Evolutionary conservation across 2,888 invertebrate species (phyloP), one percentile per base, ranked within the genome.

Genomic region (Hypomecis atomaria): DNA sequence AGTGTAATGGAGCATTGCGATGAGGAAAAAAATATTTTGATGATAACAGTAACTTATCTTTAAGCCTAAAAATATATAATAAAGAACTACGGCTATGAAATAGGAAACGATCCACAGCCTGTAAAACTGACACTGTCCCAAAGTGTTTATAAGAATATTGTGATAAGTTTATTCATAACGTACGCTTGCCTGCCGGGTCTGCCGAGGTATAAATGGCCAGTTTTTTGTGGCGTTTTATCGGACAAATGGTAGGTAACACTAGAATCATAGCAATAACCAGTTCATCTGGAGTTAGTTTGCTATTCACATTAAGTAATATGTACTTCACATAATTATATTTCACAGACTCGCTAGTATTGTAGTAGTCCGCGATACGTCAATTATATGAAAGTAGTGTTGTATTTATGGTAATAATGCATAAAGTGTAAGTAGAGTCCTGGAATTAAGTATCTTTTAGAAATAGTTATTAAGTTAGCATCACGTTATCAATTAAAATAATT

Each of bases 221-320:
- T 87, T 87, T 74, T 90, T 88, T 88, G 90, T 92, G 92, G 92
- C 89, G 92, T 92, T 92, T 90, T 92, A 91, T 92, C 92, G 92
- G 92, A 92, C 92, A 92, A 90, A 90, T 92, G 86, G 83, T 89
- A 89, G 62, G 70, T 76, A 79, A 61, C 79, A 74, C 78, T 85
- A 82, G 79, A 80, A 79, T 81, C 80, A 88, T 89, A 92, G 91
- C 91, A 92, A 89, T 81, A 79, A 85, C 92, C 92, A 92, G 92
- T 92, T 92, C 81, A 90, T 89, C 85, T 92, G 92, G 92, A 89
- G 92, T 92, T 92, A 91, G 85, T 88, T 83, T 92, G 92, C 92
- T 90, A 88, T 87, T 85, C 85, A 89, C 87, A 87, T 78, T 23
- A 84, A 82, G 43, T 53, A 44, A 42, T 49, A 78, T 75, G 79